A percentile compares a stretch with the other conserved stretches of the same genome.
phyloP scores from a whole-genome alignment of 2,113 vertebrate genomes.

The Sceloporus tristichus region DNA sequence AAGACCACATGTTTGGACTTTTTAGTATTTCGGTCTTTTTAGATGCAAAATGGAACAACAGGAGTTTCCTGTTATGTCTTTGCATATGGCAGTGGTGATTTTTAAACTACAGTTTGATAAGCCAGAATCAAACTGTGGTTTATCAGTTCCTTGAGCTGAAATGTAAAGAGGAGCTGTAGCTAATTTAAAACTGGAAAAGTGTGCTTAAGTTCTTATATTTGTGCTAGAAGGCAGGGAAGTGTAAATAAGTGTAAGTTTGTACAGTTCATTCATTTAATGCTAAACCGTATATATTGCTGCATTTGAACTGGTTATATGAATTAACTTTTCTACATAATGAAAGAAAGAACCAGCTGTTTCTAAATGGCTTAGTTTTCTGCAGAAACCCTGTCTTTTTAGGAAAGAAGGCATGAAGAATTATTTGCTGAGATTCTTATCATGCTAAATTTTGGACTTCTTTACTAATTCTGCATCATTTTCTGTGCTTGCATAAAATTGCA shows the following conservation, averaged over 20 bases:
- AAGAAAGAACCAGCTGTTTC: not conserved
- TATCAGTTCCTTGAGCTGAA: not conserved
- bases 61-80: not conserved
- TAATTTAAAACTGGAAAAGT: not conserved
- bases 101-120: not conserved
- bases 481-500: not conserved
- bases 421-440: not conserved
- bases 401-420: not conserved
- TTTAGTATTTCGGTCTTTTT: not conserved
- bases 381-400: not conserved
- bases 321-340: not conserved
- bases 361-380: not conserved
- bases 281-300: not conserved
- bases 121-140: not conserved
- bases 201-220: not conserved
- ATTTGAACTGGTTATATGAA: not conserved
- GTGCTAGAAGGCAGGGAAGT: not conserved
- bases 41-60: not conserved
- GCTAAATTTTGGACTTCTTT: not conserved
- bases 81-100: not conserved
- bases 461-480: not conserved
- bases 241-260: not conserved
- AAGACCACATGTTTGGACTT: not conserved
- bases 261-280: not conserved
- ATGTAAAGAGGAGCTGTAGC: not conserved